Conservation (phyloP, 2,797 vertebrate genomes). For the Australoheros facetus region DNA sequence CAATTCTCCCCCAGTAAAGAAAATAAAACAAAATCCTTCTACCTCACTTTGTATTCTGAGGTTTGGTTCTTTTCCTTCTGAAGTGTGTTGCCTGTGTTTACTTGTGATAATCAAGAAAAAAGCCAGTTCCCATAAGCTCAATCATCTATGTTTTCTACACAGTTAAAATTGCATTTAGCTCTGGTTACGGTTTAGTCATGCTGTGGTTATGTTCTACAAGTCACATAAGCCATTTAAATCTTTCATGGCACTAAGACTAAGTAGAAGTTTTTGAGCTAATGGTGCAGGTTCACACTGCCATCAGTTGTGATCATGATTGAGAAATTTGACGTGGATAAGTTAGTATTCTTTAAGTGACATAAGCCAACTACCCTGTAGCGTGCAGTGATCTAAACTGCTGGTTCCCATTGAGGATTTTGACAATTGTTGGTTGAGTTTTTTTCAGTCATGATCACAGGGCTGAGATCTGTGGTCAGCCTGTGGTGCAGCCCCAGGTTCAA, state of each 20-base stretch:
- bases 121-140: neutral
- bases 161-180: neutral
- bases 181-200: neutral
- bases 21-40: slow-evolving; percentile 25
- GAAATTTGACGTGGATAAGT: neutral
- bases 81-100: neutral
- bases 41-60: slow-evolving; percentile 15
- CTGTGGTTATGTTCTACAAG: neutral
- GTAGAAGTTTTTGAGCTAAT: neutral
- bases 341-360: neutral
- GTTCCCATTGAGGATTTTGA: neutral
- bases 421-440: neutral
- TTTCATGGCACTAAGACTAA: neutral
- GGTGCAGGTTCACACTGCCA: neutral
- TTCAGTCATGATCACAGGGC: neutral
- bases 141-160: slow-evolving; percentile 5
- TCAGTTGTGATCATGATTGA: neutral
- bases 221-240: slow-evolving; percentile 1
- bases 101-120: neutral
- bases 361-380: neutral
- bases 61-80: neutral
- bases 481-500: neutral
- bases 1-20: neutral
- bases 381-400: neutral
- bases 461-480: no score